Evolutionary conservation across 2,797 vertebrate species (phyloP), one percentile per base, ranked within the genome.

Genomic region (Diglossa cyanea): DNA sequence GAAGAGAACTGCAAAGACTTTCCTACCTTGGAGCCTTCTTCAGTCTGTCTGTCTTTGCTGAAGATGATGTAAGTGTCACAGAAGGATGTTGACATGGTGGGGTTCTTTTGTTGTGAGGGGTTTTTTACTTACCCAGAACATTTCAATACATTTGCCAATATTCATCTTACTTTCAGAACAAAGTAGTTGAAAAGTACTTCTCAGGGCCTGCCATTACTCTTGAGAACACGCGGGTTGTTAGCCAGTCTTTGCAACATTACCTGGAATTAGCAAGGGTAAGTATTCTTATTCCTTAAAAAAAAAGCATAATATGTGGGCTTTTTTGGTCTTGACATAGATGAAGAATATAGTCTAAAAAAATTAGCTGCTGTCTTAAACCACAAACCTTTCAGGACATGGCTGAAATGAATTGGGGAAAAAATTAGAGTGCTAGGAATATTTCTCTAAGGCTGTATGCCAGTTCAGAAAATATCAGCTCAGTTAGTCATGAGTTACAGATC

Each of bases 121-220:
- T 7, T 73, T 42, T 66, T 20, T 35, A 13, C 28, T 65, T 39
- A 24, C 14, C 26, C 26, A 40, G 4, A 50, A 23, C 11, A 10
- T 76, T 74, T 67, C 0, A 0, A 67, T 40, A 3, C 10, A 7
- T 82, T 73, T 74, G 30, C 42, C 23, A 86, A 51, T 79, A 18
- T 79, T 87, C 17, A 48, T 93, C 94, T 87, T 92, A 17, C 62
- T 92, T 95, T 54, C 93, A 99, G 99, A 98, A 98, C 76, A 99
- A 99, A 98, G 99, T 99, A 66, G 99, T 99, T 86, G 99, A 99
- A 95, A 99, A 99, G 93, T 99, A 99, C 97, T 99, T 99, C 98
- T 99, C 99, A 90, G 99, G 99, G 74, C 99, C 99, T 88, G 98
- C 99, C 76, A 99, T 99, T 95, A 99, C 99, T 90, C 98, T 99